phyloP scores from a whole-genome alignment of 2,888 invertebrate species.

The Pilophorus perplexus region DNA sequence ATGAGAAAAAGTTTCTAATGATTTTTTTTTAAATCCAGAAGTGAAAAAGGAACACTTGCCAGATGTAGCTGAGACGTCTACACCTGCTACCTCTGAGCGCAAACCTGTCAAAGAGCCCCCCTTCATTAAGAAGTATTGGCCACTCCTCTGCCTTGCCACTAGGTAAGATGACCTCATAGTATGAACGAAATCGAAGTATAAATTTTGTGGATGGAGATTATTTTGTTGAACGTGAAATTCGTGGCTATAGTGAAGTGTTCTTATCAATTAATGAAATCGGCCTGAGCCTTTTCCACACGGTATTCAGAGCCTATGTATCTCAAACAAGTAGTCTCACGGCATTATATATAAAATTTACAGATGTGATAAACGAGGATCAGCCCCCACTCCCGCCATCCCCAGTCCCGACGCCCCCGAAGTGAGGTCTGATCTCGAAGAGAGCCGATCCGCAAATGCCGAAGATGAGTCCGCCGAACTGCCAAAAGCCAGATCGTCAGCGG shows the following conservation, averaged over 20 bases:
- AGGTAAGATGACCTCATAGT: too few relatives aligned
- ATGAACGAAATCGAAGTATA: too few relatives aligned
- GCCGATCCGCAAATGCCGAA: too few relatives aligned
- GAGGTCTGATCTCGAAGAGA: slow-evolving; percentile 18
- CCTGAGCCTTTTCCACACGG: too few relatives aligned
- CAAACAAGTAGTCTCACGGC: too few relatives aligned
- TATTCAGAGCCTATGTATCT: too few relatives aligned
- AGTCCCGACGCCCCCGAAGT: background rate
- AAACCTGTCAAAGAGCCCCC: slow-evolving; percentile 25
- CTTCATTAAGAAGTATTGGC: slow-evolving; percentile 30
- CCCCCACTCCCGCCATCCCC: slow-evolving; percentile 7
- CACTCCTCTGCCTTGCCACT: slow-evolving; percentile 27
- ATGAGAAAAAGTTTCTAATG: too few relatives aligned
- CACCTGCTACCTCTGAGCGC: background rate
- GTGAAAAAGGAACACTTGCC: background rate
- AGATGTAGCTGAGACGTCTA: slow-evolving; percentile 1
- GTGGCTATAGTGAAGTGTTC: too few relatives aligned
- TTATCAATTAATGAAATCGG: too few relatives aligned
- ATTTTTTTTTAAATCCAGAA: slow-evolving; percentile 3
- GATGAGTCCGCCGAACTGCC: too few relatives aligned
- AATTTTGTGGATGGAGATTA: too few relatives aligned
- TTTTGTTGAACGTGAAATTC: too few relatives aligned
- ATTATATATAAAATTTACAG: slow-evolving; percentile 6
- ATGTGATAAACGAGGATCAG: background rate
- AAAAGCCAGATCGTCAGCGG: slow-evolving; percentile 13